phyloP scores from a whole-genome alignment of 2,888 invertebrate genomes.

The Cactoblastis cactorum region DNA sequence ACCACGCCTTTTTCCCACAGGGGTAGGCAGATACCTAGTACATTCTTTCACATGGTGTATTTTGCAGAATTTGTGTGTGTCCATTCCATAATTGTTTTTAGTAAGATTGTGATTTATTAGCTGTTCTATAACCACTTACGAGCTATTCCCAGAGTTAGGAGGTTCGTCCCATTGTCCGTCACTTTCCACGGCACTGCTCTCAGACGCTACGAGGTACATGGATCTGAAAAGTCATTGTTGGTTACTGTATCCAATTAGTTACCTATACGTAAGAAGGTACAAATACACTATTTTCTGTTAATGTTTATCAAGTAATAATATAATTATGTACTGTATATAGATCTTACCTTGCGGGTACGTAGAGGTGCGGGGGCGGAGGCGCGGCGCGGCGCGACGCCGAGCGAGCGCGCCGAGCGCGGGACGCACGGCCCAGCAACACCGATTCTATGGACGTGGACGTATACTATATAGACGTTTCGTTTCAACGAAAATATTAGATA shows the following conservation, averaged over 20 bases:
- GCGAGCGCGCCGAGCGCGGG: slow-evolving; percentile 83
- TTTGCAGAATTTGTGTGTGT: too few relatives aligned
- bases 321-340: neutral
- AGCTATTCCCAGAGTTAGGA: slow-evolving; percentile 56
- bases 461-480: too few relatives aligned
- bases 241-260: too few relatives aligned
- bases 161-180: slow-evolving; percentile 62
- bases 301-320: too few relatives aligned
- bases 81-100: too few relatives aligned
- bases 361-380: slow-evolving; percentile 67
- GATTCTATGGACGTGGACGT: slow-evolving; percentile 64
- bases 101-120: too few relatives aligned
- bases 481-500: too few relatives aligned
- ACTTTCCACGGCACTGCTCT: slow-evolving; percentile 72
- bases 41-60: too few relatives aligned
- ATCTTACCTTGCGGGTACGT: slow-evolving; percentile 69
- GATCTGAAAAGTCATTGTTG: slow-evolving; percentile 57
- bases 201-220: slow-evolving; percentile 71
- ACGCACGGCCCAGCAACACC: slow-evolving; percentile 83
- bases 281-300: too few relatives aligned
- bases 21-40: too few relatives aligned
- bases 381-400: slow-evolving; percentile 76
- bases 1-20: too few relatives aligned
- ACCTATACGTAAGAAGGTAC: too few relatives aligned
- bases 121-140: slow-evolving; percentile 43